Base-by-base conservation (phyloP, 2,797 vertebrate genomes). In the Clarias laeviceps region DNA sequence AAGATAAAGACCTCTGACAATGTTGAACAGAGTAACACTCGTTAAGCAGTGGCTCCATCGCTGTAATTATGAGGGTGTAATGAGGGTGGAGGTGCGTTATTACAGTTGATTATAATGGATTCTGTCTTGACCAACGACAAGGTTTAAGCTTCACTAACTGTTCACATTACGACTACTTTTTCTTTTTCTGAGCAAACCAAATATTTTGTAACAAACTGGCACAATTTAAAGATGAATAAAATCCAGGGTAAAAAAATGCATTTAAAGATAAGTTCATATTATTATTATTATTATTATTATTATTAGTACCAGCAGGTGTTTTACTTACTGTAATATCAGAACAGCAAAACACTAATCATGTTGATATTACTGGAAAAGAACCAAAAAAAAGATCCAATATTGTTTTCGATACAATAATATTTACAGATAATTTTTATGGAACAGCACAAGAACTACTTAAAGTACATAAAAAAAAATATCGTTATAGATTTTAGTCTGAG, bases 401-500 rank as follows among this genome's bases (percentile, higher is more conserved):
- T 64, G 56, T 64, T 84, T 84, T 83, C 27, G 79, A 37, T 57
- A 83, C 54, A 81, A 68, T 80, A 87, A 85, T 81, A 80, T 82
- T 79, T 87, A 54, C 83, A 84, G 74, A 87, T 78, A 32, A 84
- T 85, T 72, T 54, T 72, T 40, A 84, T 27, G 83, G 72, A 85
- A 45, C 77, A 85, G 77, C 86, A 86, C 84, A 85, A 57, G 85
- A 83, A 80, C 6, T 85, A 89, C 89, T 88, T 90, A 88, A 93
- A 92, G 93, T 90, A 91, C 91, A 92, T 90, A 89, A 93, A 92
- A 91, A 95, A 14, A 54, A 54, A 95, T 93, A 93, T 93, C 94
- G 94, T 91, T 91, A 96, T 95, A 90, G 95, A 96, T 95, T 94
- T 94, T 86, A 92, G 92, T 83, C 92, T 80, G 89, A 94, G 93